Percentiles rank a stretch among this genome's conserved stretches.
Evolutionary conservation across 2,888 invertebrate genomes (phyloP).

Genomic region (Poecilobothrus nobilitatus): DNA sequence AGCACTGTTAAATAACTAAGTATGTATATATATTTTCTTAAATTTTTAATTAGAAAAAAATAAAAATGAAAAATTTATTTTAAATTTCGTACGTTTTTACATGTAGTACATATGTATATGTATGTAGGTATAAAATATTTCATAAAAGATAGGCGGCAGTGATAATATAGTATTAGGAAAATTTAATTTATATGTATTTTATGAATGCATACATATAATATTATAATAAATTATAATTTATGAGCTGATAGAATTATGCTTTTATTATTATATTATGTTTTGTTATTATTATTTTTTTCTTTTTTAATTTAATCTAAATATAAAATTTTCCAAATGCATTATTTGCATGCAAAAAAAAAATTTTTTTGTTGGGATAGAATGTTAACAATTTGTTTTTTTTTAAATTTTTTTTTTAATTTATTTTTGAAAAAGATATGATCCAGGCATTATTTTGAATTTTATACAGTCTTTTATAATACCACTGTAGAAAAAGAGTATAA

Average conservation of each 20-base stretch:
- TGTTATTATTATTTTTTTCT: background rate
- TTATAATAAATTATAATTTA: background rate
- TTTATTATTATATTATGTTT: too few relatives aligned
- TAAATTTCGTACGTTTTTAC: background rate
- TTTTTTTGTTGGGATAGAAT: background rate
- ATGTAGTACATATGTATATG: background rate
- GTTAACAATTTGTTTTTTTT: background rate
- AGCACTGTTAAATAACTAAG: too few relatives aligned
- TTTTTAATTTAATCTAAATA: background rate
- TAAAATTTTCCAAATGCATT: background rate
- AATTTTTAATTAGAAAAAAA: too few relatives aligned
- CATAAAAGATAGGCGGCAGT: background rate
- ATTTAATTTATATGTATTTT: too few relatives aligned
- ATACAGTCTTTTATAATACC: too few relatives aligned
- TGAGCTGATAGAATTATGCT: background rate
- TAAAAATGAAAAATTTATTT: too few relatives aligned
- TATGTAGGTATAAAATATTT: background rate
- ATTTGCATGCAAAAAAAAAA: background rate
- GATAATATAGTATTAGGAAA: background rate
- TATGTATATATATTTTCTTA: too few relatives aligned
- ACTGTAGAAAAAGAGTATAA: too few relatives aligned
- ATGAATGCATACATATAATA: too few relatives aligned
- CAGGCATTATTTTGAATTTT: too few relatives aligned
- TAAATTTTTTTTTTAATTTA: too few relatives aligned
- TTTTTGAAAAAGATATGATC: too few relatives aligned